phyloP scores from a whole-genome alignment of 2,888 invertebrate genomes.

The Sympetrum striolatum region DNA sequence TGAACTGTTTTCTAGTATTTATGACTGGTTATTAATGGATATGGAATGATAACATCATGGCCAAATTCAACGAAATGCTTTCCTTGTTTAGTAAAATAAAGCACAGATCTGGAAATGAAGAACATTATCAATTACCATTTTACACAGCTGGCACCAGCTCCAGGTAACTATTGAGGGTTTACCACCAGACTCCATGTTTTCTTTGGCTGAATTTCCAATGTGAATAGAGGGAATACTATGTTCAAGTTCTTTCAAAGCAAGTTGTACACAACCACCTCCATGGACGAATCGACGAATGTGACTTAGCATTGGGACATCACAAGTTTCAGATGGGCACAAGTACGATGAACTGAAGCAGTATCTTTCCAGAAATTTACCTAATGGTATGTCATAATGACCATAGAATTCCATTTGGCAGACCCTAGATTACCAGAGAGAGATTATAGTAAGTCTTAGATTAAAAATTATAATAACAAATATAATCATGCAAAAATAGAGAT shows the following conservation, averaged over 20 bases:
- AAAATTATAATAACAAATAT: neutral
- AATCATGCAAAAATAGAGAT: neutral
- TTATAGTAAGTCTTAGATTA: no score
- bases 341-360: constrained; percentile 89
- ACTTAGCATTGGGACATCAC: constrained; percentile 84
- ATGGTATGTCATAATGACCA: constrained; percentile 90
- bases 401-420: constrained; percentile 95
- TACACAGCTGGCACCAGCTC: constrained; percentile 79
- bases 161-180: constrained; percentile 74
- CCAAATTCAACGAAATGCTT: no score
- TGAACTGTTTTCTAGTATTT: no score
- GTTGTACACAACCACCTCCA: constrained; percentile 85
- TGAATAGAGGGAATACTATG: constrained; percentile 56
- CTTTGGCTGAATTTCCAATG: constrained; percentile 57
- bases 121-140: constrained; percentile 58
- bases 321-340: constrained; percentile 79
- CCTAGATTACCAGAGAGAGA: constrained; percentile 60
- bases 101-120: no score
- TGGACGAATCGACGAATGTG: constrained; percentile 92
- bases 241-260: constrained; percentile 66
- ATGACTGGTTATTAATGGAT: no score
- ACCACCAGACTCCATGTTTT: constrained; percentile 55
- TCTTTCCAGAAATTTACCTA: constrained; percentile 91
- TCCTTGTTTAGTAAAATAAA: no score
- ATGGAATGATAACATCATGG: no score